Evolutionary conservation across 2,113 vertebrate genomes (phyloP), one percentile per base, ranked within the genome.

Genomic region (Triplophysa rosa): DNA sequence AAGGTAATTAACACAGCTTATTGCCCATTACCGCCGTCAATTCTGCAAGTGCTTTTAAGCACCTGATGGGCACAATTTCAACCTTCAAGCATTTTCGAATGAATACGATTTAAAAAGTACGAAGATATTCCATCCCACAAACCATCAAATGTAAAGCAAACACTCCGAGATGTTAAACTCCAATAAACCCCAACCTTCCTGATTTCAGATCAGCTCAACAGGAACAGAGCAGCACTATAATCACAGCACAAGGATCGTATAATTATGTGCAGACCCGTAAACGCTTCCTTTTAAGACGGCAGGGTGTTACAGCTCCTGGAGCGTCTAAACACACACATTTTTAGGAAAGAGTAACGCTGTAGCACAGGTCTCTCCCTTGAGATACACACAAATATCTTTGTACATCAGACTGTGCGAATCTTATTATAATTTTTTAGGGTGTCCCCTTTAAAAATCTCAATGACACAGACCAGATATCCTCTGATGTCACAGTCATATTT

Each of bases 181-280:
- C 68, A 16, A 19, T 24, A 19, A 58, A 58, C 17, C 54, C 54
- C 19, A 21, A 9, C 7, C 7, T 26, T 21, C 17, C 24, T 13
- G 52, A 72, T 72, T 40, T 63, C 16, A 63, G 58, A 42, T 74
- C 72, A 62, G 58, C 58, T 74, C 42, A 19, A 62, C 59, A 29
- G 59, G 37, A 89, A 90, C 87, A 90, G 89, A 73, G 72, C 77
- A 69, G 80, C 74, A 0, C 67, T 83, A 82, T 80, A 80, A 88
- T 78, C 79, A 80, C 86, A 65, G 56, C 81, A 89, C 83, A 88
- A 89, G 85, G 72, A 71, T 82, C 78, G 42, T 88, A 88, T 91
- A 89, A 91, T 92, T 91, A 90, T 86, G 86, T 89, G 89, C 77
- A 82, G 86, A 82, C 84, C 86, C 87, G 89, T 87, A 90, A 90